Evolutionary conservation across 2,113 vertebrate species (phyloP).

Genomic region (Podarcis cretensis): DNA sequence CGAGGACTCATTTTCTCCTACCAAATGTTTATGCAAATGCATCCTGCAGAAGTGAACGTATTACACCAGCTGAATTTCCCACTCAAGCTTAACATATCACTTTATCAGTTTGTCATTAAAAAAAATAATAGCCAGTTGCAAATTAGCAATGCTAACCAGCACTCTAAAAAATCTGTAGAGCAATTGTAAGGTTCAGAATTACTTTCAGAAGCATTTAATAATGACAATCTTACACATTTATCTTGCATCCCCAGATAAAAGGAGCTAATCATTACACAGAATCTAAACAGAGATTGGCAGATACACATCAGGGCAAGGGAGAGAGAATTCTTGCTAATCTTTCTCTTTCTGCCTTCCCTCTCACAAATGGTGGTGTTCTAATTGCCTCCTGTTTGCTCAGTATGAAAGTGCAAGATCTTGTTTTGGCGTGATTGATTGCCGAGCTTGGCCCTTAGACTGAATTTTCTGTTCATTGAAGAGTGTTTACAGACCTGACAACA

Average conservation of each 20-base stretch:
- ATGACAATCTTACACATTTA: constrained; percentile 47
- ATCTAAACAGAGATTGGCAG: constrained; percentile 68
- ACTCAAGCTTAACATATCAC: constrained; percentile 58
- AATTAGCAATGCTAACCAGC: constrained; percentile 61
- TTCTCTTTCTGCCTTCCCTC: constrained; percentile 36
- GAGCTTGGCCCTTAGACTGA: constrained; percentile 52
- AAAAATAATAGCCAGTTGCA: constrained; percentile 55
- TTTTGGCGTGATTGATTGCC: constrained; percentile 66
- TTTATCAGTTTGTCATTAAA: constrained; percentile 66
- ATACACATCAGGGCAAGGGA: constrained; percentile 70
- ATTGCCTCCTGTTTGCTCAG: constrained; percentile 65
- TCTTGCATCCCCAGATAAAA: constrained; percentile 62
- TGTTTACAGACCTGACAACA: neutral
- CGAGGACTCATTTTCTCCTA: constrained; percentile 49
- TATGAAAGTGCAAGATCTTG: constrained; percentile 58
- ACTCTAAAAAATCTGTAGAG: constrained; percentile 65
- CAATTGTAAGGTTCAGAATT: constrained; percentile 59
- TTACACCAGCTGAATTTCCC: constrained; percentile 61
- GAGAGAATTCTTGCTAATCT: constrained; percentile 67
- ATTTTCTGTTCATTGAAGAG: constrained; percentile 53
- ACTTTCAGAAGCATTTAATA: constrained; percentile 66
- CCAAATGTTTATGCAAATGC: constrained; percentile 70
- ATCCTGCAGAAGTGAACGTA: constrained; percentile 51
- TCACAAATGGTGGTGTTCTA: constrained; percentile 59
- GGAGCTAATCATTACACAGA: constrained; percentile 65